A percentile compares a stretch with the other conserved stretches of the same genome.
Conservation (phyloP, 2,113 vertebrate genomes). For the Agelaius phoeniceus region DNA sequence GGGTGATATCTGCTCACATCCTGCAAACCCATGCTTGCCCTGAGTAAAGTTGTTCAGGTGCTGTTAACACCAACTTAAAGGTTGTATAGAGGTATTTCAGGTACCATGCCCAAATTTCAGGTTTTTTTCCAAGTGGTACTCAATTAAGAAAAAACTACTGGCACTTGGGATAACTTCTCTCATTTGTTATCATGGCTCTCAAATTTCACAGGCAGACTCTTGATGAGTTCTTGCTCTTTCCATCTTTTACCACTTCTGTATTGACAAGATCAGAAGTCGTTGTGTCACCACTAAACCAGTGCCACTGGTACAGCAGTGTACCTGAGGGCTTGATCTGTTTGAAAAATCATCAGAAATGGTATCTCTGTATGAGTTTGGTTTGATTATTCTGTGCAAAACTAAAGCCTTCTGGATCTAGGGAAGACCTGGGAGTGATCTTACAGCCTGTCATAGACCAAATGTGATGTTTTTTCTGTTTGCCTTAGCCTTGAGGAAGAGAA, state of each 20-base stretch:
- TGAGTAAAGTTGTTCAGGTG: not conserved
- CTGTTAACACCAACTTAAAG: not conserved
- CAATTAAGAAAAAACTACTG: not conserved
- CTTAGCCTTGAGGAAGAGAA: conserved; percentile 92
- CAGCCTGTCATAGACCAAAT: not conserved
- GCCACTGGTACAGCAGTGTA: not conserved
- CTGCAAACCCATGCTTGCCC: not conserved
- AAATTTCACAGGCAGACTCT: not conserved
- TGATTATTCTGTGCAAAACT: not conserved
- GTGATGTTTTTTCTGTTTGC: not conserved
- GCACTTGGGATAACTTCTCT: not conserved
- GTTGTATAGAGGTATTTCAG: not conserved
- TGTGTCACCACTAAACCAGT: not conserved
- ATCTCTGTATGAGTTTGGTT: not conserved
- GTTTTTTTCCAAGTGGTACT: not conserved
- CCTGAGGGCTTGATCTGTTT: not conserved
- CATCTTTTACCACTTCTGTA: not conserved
- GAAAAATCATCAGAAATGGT: not conserved
- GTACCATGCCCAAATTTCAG: not conserved
- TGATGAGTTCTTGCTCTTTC: not conserved
- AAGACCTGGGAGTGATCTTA: not conserved
- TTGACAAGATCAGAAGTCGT: not conserved
- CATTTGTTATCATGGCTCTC: not conserved
- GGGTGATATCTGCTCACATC: not conserved
- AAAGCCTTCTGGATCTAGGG: not conserved